Percentiles rank a stretch among this genome's conserved stretches.
Evolutionary conservation across 2,797 vertebrate genomes (phyloP).

Genomic region (Parauchenoglanis punctatus): DNA sequence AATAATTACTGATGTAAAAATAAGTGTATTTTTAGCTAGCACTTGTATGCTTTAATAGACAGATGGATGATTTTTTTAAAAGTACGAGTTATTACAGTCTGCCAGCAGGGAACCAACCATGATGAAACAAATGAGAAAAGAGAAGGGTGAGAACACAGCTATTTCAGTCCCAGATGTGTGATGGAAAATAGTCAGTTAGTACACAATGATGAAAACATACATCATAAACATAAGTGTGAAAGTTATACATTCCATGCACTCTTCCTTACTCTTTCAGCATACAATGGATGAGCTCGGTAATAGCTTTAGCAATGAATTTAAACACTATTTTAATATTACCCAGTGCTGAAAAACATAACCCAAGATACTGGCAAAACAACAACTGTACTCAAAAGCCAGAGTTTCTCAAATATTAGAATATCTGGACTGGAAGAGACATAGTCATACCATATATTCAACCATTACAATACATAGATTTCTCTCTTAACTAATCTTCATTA

Average conservation of each 20-base stretch:
- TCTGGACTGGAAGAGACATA: not conserved
- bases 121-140: not conserved
- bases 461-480: not conserved
- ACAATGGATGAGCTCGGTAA: not conserved
- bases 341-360: not conserved
- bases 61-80: not conserved
- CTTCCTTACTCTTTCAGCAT: too few species aligned
- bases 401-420: not conserved
- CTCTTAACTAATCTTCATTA: too few species aligned
- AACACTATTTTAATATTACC: not conserved
- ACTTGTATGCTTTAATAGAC: not conserved
- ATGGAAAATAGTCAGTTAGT: conserved; percentile 3
- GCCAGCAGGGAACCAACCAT: not conserved
- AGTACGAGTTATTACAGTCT: not conserved
- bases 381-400: not conserved
- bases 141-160: not conserved
- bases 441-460: not conserved
- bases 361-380: not conserved
- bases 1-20: not conserved
- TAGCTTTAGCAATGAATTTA: not conserved
- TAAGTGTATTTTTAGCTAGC: not conserved
- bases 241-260: not conserved
- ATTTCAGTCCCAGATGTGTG: not conserved
- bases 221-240: not conserved
- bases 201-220: not conserved